Evolutionary conservation across 2,888 invertebrate genomes (phyloP).

Genomic region (Hirtodrosophila cameraria): DNA sequence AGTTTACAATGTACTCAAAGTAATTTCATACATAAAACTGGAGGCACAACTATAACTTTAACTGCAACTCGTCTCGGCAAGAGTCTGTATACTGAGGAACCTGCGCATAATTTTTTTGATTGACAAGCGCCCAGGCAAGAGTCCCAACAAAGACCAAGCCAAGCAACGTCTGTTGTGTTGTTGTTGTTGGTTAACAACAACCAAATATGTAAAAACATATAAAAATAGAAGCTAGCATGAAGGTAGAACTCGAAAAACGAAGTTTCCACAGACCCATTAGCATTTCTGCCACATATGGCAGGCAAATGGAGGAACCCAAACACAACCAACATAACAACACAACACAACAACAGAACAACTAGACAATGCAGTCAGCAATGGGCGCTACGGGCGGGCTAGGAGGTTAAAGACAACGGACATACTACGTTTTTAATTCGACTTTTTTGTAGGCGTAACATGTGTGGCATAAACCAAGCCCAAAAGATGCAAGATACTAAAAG

Average conservation of each 20-base stretch:
- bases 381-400: slow-evolving; percentile 10
- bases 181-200: slow-evolving; percentile 30
- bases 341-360: slow-evolving; percentile 11
- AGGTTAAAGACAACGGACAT: slow-evolving; percentile 38
- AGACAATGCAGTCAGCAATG: slow-evolving; percentile 34
- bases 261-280: slow-evolving; percentile 63
- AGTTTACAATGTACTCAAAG: slow-evolving; percentile 32
- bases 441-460: slow-evolving; percentile 77
- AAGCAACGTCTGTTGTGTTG: background rate
- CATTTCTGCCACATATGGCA: slow-evolving; percentile 73
- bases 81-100: slow-evolving; percentile 39
- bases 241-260: slow-evolving; percentile 49
- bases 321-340: slow-evolving; percentile 16
- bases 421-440: slow-evolving; percentile 55
- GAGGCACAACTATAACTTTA: slow-evolving; percentile 3
- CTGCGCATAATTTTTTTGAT: slow-evolving; percentile 62
- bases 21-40: slow-evolving; percentile 47
- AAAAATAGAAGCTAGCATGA: slow-evolving; percentile 50
- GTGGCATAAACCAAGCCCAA: slow-evolving; percentile 73
- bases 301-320: slow-evolving; percentile 63
- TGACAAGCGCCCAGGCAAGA: slow-evolving; percentile 54
- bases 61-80: slow-evolving; percentile 31
- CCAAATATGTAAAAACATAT: slow-evolving; percentile 50
- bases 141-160: slow-evolving; percentile 4
- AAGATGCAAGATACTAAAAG: slow-evolving; percentile 21